Conservation (phyloP, 2,113 vertebrate genomes). For the Felis chaus region DNA sequence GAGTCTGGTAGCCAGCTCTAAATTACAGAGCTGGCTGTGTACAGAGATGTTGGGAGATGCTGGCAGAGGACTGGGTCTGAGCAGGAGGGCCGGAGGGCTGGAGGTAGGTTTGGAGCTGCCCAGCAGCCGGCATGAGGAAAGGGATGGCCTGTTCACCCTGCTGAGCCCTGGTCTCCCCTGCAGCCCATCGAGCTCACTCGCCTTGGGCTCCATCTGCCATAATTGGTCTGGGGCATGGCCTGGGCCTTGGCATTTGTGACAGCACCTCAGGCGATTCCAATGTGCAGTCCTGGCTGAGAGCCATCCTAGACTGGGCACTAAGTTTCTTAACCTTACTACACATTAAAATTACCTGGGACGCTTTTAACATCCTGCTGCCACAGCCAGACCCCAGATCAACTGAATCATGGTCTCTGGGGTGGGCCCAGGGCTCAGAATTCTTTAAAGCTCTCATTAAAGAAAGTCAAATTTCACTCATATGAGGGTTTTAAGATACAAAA, state of each 20-base stretch:
- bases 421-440: not conserved
- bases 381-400: not conserved
- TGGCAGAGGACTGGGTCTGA: not conserved
- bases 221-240: fast-evolving
- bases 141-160: fast-evolving
- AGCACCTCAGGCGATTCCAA: not conserved
- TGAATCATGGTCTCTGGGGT: not conserved
- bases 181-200: fast-evolving
- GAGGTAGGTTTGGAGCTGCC: fast-evolving
- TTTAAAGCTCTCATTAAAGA: not conserved
- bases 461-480: too few relatives aligned
- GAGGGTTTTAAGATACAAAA: too few relatives aligned
- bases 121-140: fast-evolving
- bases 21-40: too few relatives aligned
- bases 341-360: fast-evolving
- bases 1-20: not conserved
- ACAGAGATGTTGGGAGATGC: not conserved
- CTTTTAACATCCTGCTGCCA: not conserved
- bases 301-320: too few relatives aligned
- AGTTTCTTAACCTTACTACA: not conserved
- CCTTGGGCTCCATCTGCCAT: not conserved
- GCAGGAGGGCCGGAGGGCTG: not conserved
- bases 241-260: not conserved
- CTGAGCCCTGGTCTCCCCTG: not conserved
- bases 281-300: fast-evolving